A percentile compares a stretch with the other conserved stretches of the same genome.
Conservation (phyloP, 2,797 vertebrate species). For the Enteromius radiatus region DNA sequence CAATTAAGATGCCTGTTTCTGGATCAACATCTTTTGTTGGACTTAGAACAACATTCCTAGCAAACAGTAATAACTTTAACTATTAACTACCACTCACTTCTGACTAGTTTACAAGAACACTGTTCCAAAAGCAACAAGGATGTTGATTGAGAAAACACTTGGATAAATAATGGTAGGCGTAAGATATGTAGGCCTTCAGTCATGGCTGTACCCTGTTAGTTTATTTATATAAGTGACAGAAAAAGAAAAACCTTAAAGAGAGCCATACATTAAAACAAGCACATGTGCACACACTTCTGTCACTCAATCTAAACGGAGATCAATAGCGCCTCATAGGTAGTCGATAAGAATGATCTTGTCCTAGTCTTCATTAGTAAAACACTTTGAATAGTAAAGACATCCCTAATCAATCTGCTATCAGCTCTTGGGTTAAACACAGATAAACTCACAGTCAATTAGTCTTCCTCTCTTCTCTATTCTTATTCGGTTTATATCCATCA, state of each 20-base stretch:
- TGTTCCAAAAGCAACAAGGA: conserved; percentile 26
- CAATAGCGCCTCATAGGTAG: conserved; percentile 88
- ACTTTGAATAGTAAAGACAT: conserved; percentile 95
- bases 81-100: background rate
- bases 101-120: conserved; percentile 7
- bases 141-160: conserved; percentile 7
- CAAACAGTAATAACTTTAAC: conserved; percentile 4
- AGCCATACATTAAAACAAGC: conserved; percentile 9
- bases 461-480: background rate
- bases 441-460: conserved; percentile 74
- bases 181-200: background rate
- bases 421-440: conserved; percentile 78
- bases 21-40: conserved; percentile 8
- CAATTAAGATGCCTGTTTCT: background rate
- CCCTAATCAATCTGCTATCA: conserved; percentile 89
- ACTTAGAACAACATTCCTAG: conserved; percentile 1
- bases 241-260: conserved; percentile 8
- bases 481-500: conserved; percentile 15
- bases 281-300: background rate
- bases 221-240: conserved; percentile 18
- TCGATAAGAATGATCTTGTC: conserved; percentile 93
- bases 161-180: background rate
- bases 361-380: conserved; percentile 98
- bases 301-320: conserved; percentile 70
- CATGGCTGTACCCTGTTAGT: background rate